Base-by-base conservation (phyloP, 2,797 vertebrate species). In the Tinamus major region DNA sequence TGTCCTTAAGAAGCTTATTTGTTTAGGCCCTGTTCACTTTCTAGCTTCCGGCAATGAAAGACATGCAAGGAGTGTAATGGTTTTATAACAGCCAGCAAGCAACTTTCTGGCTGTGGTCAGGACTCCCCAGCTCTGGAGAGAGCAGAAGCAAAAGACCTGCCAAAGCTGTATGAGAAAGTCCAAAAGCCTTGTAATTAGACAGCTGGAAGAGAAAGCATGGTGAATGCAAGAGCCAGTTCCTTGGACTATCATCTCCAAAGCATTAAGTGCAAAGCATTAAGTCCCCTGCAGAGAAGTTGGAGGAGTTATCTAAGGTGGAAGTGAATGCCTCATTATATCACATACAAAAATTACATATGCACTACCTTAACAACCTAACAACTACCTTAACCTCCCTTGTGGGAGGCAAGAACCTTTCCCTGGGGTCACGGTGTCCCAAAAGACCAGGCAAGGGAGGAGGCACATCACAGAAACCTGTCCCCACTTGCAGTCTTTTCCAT, bases 1-100 rank as follows among this genome's bases (percentile, higher is more conserved):
- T 78, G 90, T 68, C 87, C 86, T 93, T 27, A 15, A 81, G 80
- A 90, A 94, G 90, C 93, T 92, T 94, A 95, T 93, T 94, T 94
- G 88, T 82, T 42, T 68, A 86, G 83, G 78, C 91, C 68, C 46
- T 1, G 1, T 90, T 79, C 71, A 77, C 81, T 90, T 77, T 84
- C 41, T 78, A 85, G 78, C 84, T 94, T 92, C 93, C 2, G 16
- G 88, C 37, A 93, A 70, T 33, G 63, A 76, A 86, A 93, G 70
- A 79, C 26, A 59, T 1, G 2, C 46, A 31, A 86, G 26, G 63
- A 92, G 26, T 0, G 0, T 18, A 87, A 88, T 49, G 1, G 6
- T 86, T 96, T 79, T 82, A 85, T 79, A 90, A 79, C 15, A 86
- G 53, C 6, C 15, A 17, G 39, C 64, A 23, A 92, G 90, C 79